Evolutionary conservation across 2,113 vertebrate species (phyloP).

Genomic region (Heloderma charlesbogerti): DNA sequence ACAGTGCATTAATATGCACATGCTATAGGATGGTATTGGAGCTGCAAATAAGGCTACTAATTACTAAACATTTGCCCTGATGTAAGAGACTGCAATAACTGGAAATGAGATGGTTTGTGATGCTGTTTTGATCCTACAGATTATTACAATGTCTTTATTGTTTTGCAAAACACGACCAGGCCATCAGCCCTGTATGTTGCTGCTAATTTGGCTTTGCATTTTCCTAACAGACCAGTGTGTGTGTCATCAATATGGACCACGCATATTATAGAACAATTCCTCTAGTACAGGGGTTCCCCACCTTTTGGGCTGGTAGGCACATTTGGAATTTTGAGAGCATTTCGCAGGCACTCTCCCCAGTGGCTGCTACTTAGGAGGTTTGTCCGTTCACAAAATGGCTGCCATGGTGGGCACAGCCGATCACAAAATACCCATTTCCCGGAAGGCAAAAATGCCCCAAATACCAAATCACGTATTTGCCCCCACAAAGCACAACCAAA

Average conservation of each 20-base stretch:
- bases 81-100: slow-evolving; percentile 34
- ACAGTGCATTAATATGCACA: slow-evolving; percentile 11
- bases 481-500: no score
- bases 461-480: no score
- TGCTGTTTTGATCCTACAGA: not conserved
- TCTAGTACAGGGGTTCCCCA: not conserved
- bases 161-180: not conserved
- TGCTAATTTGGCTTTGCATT: not conserved
- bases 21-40: not conserved
- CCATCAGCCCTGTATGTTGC: not conserved
- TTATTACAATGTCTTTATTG: not conserved
- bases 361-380: no score
- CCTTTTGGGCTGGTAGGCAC: no score
- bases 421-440: no score
- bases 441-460: no score
- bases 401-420: no score
- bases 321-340: no score
- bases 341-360: no score
- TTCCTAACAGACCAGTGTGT: not conserved
- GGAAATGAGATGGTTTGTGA: not conserved
- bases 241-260: not conserved
- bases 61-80: not conserved
- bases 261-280: not conserved
- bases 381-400: no score
- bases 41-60: slow-evolving; percentile 25